Evolutionary conservation across 2,113 vertebrate genomes (phyloP).

Genomic region (Pterocles burchelli): DNA sequence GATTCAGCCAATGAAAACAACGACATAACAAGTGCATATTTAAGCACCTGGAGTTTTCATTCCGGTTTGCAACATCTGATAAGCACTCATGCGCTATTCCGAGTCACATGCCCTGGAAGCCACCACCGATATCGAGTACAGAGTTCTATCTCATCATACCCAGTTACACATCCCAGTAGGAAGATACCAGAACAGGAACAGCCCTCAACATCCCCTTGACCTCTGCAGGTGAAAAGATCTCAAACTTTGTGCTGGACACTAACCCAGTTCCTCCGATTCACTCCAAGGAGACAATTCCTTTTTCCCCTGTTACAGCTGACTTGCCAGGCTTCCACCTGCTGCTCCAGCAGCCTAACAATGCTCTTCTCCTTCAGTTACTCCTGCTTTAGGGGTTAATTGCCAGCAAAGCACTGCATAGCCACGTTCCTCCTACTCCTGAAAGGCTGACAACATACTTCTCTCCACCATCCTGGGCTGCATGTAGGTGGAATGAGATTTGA

Average conservation of each 20-base stretch:
- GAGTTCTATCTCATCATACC: not conserved
- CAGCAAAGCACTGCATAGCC: not conserved
- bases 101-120: not conserved
- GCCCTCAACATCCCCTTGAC: not conserved
- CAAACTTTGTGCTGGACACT: not conserved
- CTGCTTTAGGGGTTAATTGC: not conserved
- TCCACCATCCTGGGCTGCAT: not conserved
- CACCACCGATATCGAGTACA: not conserved
- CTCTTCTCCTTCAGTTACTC: not conserved
- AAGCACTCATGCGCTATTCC: not conserved
- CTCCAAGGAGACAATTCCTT: not conserved
- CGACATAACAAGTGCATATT: not conserved
- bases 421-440: slow-evolving; percentile 12
- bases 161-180: not conserved
- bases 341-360: not conserved
- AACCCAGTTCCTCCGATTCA: not conserved
- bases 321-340: not conserved
- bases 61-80: not conserved
- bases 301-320: not conserved
- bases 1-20: not conserved
- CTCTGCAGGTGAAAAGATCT: not conserved
- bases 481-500: slow-evolving; percentile 31
- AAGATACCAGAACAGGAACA: not conserved
- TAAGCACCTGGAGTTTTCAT: not conserved
- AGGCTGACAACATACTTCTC: slow-evolving; percentile 11